Evolutionary conservation across 2,113 vertebrate genomes (phyloP).

Genomic region (Dromiciops gliroides): DNA sequence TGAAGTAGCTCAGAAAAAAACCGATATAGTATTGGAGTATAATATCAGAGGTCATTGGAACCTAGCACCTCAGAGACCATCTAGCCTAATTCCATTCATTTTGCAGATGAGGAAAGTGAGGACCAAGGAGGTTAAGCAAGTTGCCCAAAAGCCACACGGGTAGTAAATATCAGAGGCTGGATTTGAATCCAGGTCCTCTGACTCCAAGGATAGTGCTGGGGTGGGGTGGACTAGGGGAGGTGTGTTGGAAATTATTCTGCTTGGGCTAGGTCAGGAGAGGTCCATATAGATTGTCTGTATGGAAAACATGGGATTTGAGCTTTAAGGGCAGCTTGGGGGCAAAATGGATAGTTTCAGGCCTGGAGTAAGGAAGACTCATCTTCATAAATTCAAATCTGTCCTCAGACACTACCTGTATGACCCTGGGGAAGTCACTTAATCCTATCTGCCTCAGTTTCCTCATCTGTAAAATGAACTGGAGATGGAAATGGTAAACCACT

Average conservation of each 20-base stretch:
- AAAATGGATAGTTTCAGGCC: not conserved
- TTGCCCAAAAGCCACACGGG: not conserved
- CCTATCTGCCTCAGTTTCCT: not conserved
- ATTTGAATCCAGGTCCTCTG: not conserved
- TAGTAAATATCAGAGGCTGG: not conserved
- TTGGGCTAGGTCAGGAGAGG: not conserved
- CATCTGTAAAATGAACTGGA: not conserved
- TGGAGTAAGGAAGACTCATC: not conserved
- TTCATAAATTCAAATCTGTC: not conserved
- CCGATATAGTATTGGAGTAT: too few relatives aligned
- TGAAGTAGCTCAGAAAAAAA: not conserved
- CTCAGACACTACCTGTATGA: not conserved
- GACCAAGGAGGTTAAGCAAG: not conserved
- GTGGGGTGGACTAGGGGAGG: accelerated
- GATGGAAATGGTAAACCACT: too few relatives aligned
- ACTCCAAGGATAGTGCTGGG: not conserved
- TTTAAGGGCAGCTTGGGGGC: not conserved
- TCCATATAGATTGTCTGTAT: not conserved
- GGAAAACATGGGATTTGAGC: not conserved
- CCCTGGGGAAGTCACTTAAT: not conserved
- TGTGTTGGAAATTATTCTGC: not conserved
- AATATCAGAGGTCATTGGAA: not conserved
- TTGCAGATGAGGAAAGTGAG: not conserved
- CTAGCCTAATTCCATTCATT: not conserved
- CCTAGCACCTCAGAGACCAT: not conserved